Evolutionary conservation across 2,113 vertebrate genomes (phyloP).

Genomic region (Rhinopithecus roxellana): DNA sequence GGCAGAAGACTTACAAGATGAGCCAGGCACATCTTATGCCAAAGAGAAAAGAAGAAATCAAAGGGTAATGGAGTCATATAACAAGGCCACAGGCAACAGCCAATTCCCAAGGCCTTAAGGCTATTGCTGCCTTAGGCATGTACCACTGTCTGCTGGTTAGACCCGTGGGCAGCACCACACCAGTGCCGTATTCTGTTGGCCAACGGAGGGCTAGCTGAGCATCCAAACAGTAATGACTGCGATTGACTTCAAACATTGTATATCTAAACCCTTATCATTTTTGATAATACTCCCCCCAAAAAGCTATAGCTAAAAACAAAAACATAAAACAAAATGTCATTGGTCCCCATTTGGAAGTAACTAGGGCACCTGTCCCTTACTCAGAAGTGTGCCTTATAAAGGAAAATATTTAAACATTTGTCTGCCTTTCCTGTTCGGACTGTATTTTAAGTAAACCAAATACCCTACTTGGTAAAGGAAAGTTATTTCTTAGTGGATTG

Average conservation of each 20-base stretch:
- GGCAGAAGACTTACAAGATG: neutral
- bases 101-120: too few relatives aligned
- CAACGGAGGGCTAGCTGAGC: neutral
- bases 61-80: neutral
- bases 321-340: neutral
- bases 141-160: too few relatives aligned
- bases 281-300: neutral
- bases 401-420: neutral
- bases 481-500: neutral
- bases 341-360: neutral
- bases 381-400: neutral
- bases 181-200: neutral
- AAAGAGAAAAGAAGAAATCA: neutral
- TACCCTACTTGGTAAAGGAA: neutral
- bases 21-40: neutral
- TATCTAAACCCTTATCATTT: neutral
- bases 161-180: too few relatives aligned
- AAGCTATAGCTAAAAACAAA: neutral
- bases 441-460: neutral
- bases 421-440: neutral
- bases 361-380: neutral
- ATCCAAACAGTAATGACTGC: neutral
- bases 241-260: neutral
- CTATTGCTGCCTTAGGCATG: too few relatives aligned
- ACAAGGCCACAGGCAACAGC: too few relatives aligned